Base-by-base conservation (phyloP, 2,113 vertebrate genomes). In the Rhineura floridana region DNA sequence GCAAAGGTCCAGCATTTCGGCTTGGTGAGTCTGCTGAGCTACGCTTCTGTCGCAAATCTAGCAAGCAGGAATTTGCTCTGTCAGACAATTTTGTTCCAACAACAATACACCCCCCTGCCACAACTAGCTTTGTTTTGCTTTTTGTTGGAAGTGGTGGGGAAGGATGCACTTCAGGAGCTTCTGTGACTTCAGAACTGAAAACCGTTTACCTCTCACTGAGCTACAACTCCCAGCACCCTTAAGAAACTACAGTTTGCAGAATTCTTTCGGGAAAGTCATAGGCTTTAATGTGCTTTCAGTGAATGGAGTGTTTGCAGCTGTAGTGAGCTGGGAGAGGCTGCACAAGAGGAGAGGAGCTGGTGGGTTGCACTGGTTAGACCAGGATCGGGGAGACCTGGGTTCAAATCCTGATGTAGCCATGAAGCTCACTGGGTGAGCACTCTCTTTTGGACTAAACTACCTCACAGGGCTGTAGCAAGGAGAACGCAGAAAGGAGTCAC, bases 11-110 rank as follows among this genome's bases (percentile, higher is more conserved):
- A 92, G 79, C 91, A 92, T 87, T 89, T 91, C 88, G 94, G 83
- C 91, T 90, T 91, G 93, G 90, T 87, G 85, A 93, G 91, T 93
- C 89, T 94, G 93, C 91, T 93, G 73, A 93, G 85, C 89, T 93
- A 62, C 89, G 80, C 88, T 92, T 83, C 90, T 70, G 8, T 85
- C 42, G 36, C 33, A 87, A 86, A 77, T 63, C 73, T 73, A 84
- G 6, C 0, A 86, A 85, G 0, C 69, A 88, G 83, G 91, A 89
- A 93, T 84, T 85, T 76, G 75, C 89, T 75, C 48, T 0, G 0
- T 90, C 91, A 78, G 52, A 62, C 84, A 48, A 2, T 77, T 87
- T 72, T 91, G 2, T 87, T 91, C 91, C 91, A 93, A 93, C 89
- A 93, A 86, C 89, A 94, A 92, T 50, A 91, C 65, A 82, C 92